phyloP scores from a whole-genome alignment of 2,797 vertebrate species.

The Lacerta viridis region DNA sequence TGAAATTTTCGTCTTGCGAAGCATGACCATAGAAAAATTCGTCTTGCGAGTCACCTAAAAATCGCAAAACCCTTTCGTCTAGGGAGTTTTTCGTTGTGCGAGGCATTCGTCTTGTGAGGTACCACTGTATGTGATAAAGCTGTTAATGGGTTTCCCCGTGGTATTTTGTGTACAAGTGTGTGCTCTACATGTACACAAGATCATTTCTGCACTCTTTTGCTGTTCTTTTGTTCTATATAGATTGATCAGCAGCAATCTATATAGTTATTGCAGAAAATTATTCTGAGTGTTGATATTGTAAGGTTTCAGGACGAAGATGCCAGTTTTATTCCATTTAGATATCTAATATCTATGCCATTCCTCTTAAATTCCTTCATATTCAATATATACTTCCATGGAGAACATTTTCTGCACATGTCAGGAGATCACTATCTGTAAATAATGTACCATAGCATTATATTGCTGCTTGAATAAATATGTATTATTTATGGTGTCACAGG shows the following conservation, averaged over 20 bases:
- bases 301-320: not conserved
- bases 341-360: slow-evolving; percentile 28
- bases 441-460: slow-evolving; percentile 73
- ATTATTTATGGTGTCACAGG: slow-evolving; percentile 83
- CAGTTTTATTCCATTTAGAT: slow-evolving; percentile 26
- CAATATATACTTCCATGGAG: slow-evolving; percentile 57
- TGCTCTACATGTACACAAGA: not conserved
- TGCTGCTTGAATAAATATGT: slow-evolving; percentile 78
- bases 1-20: too few species aligned
- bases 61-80: too few species aligned
- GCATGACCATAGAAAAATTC: too few species aligned
- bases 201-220: not conserved
- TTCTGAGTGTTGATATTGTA: slow-evolving; percentile 5
- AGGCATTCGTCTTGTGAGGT: too few species aligned
- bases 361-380: slow-evolving; percentile 58
- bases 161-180: not conserved
- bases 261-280: not conserved
- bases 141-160: not conserved
- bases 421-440: slow-evolving; percentile 79
- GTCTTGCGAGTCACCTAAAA: too few species aligned
- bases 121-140: not conserved
- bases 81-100: too few species aligned
- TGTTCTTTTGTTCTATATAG: not conserved
- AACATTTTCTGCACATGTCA: slow-evolving; percentile 66
- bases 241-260: not conserved